Evolutionary conservation across 2,113 vertebrate species (phyloP), one percentile per base, ranked within the genome.

Genomic region (Uropsilus gracilis): DNA sequence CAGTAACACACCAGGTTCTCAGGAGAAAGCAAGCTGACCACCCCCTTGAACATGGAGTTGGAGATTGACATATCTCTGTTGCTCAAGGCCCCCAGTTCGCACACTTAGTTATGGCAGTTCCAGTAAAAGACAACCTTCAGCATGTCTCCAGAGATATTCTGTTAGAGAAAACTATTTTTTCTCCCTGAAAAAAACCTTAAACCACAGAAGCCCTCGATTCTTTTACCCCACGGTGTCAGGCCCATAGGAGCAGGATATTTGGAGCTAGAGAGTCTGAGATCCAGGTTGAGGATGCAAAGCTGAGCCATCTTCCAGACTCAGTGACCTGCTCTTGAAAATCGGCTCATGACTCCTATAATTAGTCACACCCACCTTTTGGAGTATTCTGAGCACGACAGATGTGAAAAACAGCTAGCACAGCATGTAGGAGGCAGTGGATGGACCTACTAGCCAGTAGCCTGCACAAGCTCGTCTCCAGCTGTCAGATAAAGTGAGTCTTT

Each of bases 151-250:
- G 46, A 81, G 59, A 85, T 92, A 59, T 37, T 72, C 28, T 34
- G 14, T 48, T 46, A 39, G 73, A 86, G 59, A 24, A 97, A 76
- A 50, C 2, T 14, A 20, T 63, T 90, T n/a, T n/a, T n/a, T n/a
- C n/a, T 59, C 24, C 20, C 17, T 39, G 57, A 20, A 66, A 53
- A 68, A 39, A 91, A 32, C 2, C 30, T 30, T 11, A 37, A 71
- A n/a, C 46, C 50, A 24, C 30, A 88, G 82, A 64, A 42, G 16
- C 4, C 5, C 8, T 63, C 34, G 30, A 5, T 37, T 39, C 37
- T 46, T 96, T 66, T 69, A 78, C 78, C 76, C 72, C 78, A 44
- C 73, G 71, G 30, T n/a, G 66, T n/a, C 0, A 2, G 26, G 34
- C 8, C 53, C 5, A 26, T 16, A 63, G 44, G 50, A 82, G 16